phyloP scores from a whole-genome alignment of 1,140 invertebrate species.

The Orchesella cincta region DNA sequence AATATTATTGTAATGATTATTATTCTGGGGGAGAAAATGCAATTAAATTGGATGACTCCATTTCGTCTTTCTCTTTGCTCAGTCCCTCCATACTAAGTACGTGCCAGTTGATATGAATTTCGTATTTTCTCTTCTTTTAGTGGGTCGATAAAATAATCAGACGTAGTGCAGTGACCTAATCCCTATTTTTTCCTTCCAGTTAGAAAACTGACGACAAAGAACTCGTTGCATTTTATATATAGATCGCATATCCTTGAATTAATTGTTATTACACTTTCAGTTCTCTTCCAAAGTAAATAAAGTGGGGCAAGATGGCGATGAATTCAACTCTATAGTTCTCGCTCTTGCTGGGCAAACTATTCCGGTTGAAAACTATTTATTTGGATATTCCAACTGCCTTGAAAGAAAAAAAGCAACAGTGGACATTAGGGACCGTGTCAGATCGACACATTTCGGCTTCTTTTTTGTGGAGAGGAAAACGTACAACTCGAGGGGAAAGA shows the following conservation, averaged over 20 bases:
- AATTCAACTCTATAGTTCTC: too few species aligned
- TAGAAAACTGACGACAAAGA: background rate
- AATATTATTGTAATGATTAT: too few species aligned
- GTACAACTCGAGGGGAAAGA: too few species aligned
- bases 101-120: background rate
- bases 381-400: too few species aligned
- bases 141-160: background rate
- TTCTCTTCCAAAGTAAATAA: too few species aligned
- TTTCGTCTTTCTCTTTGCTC: background rate
- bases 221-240: background rate
- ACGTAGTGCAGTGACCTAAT: background rate
- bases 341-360: too few species aligned
- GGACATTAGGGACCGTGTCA: background rate
- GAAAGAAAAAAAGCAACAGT: too few species aligned
- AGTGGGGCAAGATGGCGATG: too few species aligned
- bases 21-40: too few species aligned
- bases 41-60: constrained; percentile 5
- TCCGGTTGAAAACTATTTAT: too few species aligned
- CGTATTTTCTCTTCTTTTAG: background rate
- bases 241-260: background rate
- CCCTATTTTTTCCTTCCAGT: background rate
- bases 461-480: too few species aligned
- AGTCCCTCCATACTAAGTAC: background rate
- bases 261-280: background rate
- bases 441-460: background rate